Conservation (phyloP, 2,888 invertebrate species). For the Terebella lapidaria region DNA sequence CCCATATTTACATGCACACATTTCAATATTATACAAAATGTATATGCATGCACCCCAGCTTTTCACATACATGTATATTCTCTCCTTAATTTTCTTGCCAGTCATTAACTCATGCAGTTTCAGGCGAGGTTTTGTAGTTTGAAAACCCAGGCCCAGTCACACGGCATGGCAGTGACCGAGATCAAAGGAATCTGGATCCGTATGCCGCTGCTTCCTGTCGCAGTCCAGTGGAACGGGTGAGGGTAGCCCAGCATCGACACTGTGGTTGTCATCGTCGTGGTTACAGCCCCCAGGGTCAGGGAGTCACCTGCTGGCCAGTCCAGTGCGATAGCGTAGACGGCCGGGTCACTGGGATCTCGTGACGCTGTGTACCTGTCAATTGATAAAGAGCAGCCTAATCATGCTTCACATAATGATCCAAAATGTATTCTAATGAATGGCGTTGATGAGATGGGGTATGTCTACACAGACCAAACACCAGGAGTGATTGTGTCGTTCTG, state of each 20-base stretch:
- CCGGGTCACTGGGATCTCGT: background rate
- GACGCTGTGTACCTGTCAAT: too few species aligned
- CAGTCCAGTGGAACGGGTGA: slow-evolving; percentile 21
- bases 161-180: slow-evolving; percentile 21
- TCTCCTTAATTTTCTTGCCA: too few species aligned
- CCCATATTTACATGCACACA: too few species aligned
- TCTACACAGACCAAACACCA: slow-evolving; percentile 64
- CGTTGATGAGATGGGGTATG: background rate
- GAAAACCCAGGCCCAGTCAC: slow-evolving; percentile 26
- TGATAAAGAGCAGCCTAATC: too few species aligned
- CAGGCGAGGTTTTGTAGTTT: too few species aligned
- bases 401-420: too few species aligned
- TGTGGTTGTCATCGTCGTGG: slow-evolving; percentile 39
- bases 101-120: too few species aligned
- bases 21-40: too few species aligned
- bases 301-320: slow-evolving; percentile 65
- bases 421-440: too few species aligned
- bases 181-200: slow-evolving; percentile 33
- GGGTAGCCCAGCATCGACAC: slow-evolving; percentile 59
- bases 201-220: slow-evolving; percentile 28
- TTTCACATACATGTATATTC: too few species aligned
- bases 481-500: slow-evolving; percentile 72
- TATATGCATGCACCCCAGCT: too few species aligned
- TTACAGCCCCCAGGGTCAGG: slow-evolving; percentile 57
- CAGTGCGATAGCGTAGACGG: slow-evolving; percentile 67